Conservation (phyloP, 2,888 invertebrate genomes). For the Drosophila melanosoma region DNA sequence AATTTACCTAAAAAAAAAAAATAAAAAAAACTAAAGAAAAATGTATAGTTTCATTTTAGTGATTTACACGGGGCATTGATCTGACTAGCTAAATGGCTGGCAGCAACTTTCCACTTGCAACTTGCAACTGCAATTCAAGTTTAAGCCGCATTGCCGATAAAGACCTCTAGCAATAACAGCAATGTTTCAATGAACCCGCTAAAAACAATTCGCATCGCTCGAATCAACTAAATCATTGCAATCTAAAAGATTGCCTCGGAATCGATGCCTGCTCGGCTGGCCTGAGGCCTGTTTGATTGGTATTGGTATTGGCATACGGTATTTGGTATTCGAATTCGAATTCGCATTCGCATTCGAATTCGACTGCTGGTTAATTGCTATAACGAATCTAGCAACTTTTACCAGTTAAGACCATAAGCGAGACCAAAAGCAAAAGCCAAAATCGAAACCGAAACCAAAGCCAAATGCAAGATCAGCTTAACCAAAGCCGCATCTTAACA, state of each 20-base stretch:
- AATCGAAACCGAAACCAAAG: constrained; percentile 28
- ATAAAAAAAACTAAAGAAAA: not conserved
- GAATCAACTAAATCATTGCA: constrained; percentile 31
- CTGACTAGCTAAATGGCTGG: constrained; percentile 20
- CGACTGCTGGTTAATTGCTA: constrained; percentile 72
- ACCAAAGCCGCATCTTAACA: constrained; percentile 40
- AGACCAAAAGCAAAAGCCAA: constrained; percentile 42
- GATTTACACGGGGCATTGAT: constrained; percentile 60
- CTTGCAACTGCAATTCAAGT: constrained; percentile 69
- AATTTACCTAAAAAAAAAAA: not conserved
- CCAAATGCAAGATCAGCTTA: constrained; percentile 50
- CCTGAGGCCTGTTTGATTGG: constrained; percentile 14
- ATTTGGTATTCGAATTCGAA: constrained; percentile 1
- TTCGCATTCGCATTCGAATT: constrained; percentile 13
- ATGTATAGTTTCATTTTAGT: constrained; percentile 15
- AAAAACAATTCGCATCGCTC: constrained; percentile 29
- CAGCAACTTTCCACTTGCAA: constrained; percentile 69
- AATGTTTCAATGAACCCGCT: constrained; percentile 77
- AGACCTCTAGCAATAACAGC: constrained; percentile 61
- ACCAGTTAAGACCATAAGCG: constrained; percentile 60
- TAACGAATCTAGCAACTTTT: constrained; percentile 80
- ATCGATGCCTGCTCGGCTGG: constrained; percentile 46
- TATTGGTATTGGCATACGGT: not conserved
- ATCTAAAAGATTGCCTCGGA: constrained; percentile 32
- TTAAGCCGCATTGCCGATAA: constrained; percentile 57